phyloP scores from a whole-genome alignment of 2,797 vertebrate species.

The Synanceia verrucosa region DNA sequence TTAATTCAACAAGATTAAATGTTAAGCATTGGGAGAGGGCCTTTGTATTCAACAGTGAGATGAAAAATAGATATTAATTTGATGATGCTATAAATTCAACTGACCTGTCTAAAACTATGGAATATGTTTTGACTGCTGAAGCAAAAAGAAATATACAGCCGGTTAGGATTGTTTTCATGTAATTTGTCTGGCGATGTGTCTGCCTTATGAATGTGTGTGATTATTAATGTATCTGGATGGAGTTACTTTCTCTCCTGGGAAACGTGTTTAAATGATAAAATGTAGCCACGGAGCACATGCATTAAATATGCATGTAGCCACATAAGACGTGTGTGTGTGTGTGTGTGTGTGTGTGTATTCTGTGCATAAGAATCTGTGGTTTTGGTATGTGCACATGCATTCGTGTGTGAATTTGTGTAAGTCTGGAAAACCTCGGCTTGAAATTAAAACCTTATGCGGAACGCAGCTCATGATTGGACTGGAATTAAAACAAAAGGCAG shows the following conservation, averaged over 20 bases:
- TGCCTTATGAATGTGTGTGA: conserved; percentile 43
- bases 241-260: conserved; percentile 56
- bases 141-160: conserved; percentile 16
- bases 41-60: conserved; percentile 26
- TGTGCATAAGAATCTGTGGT: conserved; percentile 19
- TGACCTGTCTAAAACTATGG: conserved; percentile 15
- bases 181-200: conserved; percentile 39
- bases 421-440: conserved; percentile 58
- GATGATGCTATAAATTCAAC: conserved; percentile 27
- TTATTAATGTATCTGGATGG: conserved; percentile 60
- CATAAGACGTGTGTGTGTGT: conserved; percentile 29
- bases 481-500: conserved; percentile 79
- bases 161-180: conserved; percentile 43
- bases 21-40: conserved; percentile 31
- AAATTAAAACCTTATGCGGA: conserved; percentile 79
- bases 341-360: conserved; percentile 18
- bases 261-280: conserved; percentile 63
- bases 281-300: conserved; percentile 42
- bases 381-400: conserved; percentile 36
- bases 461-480: conserved; percentile 65
- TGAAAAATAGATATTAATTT: conserved; percentile 35
- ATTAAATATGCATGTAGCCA: conserved; percentile 64
- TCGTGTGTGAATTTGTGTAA: conserved; percentile 44
- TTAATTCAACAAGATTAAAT: conserved; percentile 44
- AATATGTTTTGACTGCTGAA: conserved; percentile 36